phyloP scores from a whole-genome alignment of 2,888 invertebrate species.

The Tetragonula carbonaria region DNA sequence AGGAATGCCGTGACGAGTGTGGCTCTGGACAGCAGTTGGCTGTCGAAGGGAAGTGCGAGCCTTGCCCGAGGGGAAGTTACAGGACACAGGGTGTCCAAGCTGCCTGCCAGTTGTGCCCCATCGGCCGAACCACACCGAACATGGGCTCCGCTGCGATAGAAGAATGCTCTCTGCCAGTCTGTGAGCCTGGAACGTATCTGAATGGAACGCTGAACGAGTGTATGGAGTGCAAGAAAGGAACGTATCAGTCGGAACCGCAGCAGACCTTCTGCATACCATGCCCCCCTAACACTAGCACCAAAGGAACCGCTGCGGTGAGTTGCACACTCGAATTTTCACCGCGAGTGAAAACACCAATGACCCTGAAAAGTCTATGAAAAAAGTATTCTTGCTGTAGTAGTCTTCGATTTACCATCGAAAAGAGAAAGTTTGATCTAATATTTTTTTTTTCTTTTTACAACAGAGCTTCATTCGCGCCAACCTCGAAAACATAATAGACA shows the following conservation, averaged over 20 bases:
- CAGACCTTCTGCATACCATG: conserved; percentile 94
- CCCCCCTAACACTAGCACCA: conserved; percentile 95
- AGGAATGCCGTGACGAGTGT: conserved; percentile 96
- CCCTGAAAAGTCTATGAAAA: no score
- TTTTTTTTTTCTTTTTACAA: no score
- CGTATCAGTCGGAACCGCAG: conserved; percentile 95
- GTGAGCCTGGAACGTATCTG: conserved; percentile 91
- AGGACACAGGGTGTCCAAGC: conserved; percentile 94
- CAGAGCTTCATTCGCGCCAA: no score
- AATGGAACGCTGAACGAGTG: conserved; percentile 95
- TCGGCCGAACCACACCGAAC: conserved; percentile 95
- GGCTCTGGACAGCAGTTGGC: conserved; percentile 93
- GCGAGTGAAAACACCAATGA: no score
- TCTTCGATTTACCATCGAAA: no score
- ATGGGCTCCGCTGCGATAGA: conserved; percentile 93
- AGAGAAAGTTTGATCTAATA: no score
- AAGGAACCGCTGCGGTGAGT: conserved; percentile 91
- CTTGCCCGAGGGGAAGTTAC: conserved; percentile 95
- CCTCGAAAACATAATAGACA: no score
- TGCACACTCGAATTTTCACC: no score
- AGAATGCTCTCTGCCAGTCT: conserved; percentile 96
- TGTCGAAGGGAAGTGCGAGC: conserved; percentile 95
- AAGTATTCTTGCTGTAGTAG: no score
- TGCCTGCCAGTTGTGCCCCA: conserved; percentile 94
- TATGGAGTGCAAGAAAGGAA: conserved; percentile 94